phyloP scores from a whole-genome alignment of 2,888 invertebrate genomes.

The Neoscelio sp. region DNA sequence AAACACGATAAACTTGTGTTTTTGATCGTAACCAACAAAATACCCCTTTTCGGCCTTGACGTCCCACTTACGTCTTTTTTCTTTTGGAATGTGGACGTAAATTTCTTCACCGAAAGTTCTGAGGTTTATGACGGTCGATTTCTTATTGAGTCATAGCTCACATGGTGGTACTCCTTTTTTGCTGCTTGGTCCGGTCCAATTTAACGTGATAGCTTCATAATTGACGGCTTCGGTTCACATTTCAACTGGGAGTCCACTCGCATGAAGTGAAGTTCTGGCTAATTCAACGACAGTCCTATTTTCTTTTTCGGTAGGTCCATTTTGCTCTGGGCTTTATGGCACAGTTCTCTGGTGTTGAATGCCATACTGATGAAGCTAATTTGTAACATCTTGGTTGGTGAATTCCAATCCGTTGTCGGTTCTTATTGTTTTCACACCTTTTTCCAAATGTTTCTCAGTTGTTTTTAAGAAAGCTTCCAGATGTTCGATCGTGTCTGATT shows the following conservation, averaged over 20 bases:
- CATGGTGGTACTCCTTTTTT: background rate
- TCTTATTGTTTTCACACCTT: background rate
- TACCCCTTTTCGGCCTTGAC: conserved; percentile 32
- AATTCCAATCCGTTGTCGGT: conserved; percentile 18
- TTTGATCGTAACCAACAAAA: conserved; percentile 53
- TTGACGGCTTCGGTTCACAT: conserved; percentile 49
- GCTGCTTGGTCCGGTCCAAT: conserved; percentile 27
- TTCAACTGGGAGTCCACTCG: background rate
- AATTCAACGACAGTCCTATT: conserved; percentile 46
- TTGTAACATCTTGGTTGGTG: background rate
- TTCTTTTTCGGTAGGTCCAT: conserved; percentile 46
- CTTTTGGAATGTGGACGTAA: conserved; percentile 57
- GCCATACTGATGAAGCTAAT: background rate
- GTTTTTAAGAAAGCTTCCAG: conserved; percentile 22
- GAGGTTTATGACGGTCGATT: conserved; percentile 11
- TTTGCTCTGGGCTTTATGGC: conserved; percentile 45
- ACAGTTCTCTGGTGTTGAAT: conserved; percentile 20
- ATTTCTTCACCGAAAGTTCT: conserved; percentile 69
- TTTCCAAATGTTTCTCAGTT: conserved; percentile 19
- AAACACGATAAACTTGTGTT: conserved; percentile 47
- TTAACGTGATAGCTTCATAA: background rate
- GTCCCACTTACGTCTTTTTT: conserved; percentile 43
- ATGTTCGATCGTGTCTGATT: conserved; percentile 25
- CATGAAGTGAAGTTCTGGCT: conserved; percentile 36
- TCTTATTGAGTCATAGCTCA: conserved; percentile 12